Percentiles rank a stretch among this genome's conserved stretches.
Conservation (phyloP, 2,113 vertebrate species). For the Lasiurus cinereus region DNA sequence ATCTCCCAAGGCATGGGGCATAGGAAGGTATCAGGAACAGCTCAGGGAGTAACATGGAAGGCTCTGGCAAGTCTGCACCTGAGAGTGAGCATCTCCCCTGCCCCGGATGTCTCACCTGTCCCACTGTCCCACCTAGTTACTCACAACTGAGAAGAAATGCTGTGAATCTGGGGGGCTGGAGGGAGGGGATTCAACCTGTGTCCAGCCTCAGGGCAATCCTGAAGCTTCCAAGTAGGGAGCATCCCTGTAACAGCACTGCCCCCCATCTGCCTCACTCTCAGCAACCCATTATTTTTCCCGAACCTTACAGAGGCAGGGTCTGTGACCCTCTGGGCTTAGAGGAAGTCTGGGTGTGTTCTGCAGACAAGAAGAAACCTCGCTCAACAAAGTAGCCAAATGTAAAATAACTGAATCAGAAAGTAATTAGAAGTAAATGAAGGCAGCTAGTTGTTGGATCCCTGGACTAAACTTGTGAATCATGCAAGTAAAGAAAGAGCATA, state of each 20-base stretch:
- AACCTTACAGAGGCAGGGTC: background rate
- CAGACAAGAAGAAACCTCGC: background rate
- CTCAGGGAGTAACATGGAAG: background rate
- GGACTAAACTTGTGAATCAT: background rate
- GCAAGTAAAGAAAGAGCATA: background rate
- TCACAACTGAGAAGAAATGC: background rate
- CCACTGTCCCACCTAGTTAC: background rate
- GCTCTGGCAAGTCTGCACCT: background rate
- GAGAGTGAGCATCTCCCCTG: too few species aligned
- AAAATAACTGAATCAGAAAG: background rate
- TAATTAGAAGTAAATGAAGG: background rate
- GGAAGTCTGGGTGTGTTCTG: background rate
- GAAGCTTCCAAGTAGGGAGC: background rate
- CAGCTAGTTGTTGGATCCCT: background rate
- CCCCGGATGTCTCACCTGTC: background rate
- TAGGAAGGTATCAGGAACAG: background rate
- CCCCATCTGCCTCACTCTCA: background rate
- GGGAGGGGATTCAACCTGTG: background rate
- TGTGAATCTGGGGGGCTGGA: rapidly evolving
- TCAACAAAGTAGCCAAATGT: background rate
- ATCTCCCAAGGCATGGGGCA: background rate
- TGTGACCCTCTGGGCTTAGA: background rate
- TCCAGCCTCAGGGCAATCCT: background rate
- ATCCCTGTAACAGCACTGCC: background rate
- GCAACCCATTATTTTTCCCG: background rate